Evolutionary conservation across 2,888 invertebrate genomes (phyloP), one percentile per base, ranked within the genome.

Genomic region (Cataglyphis albicans): DNA sequence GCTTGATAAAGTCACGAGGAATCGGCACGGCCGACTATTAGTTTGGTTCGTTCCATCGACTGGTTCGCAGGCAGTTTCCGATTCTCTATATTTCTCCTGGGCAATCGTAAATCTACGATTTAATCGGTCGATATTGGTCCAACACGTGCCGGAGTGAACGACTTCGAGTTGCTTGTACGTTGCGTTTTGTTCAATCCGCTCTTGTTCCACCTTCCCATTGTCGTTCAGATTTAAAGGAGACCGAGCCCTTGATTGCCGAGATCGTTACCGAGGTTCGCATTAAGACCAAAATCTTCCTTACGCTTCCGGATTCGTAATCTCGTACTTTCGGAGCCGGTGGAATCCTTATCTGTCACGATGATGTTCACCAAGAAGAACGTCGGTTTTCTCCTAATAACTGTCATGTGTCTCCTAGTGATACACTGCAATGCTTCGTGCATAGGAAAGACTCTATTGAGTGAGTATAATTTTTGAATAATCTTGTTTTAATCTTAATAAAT

Each of bases 391-490:
- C 32, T 67, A 67, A 67, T 29, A 12, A 67, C 12, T n/a, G 38
- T 67, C 55, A 6, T 15, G n/a, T 67, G 76, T 55, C 38, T 76
- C 29, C 48, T 74, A n/a, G 63, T 65, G 9, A 44, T 21, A 9
- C 35, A 29, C 25, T 25, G 92, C 85, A 88, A 92, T 89, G 87
- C 89, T 9, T 89, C 92, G 61, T 94, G 94, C 83, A 73, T 74
- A 44, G 93, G 92, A 83, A 93, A 92, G 86, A 92, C 93, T 48
- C 84, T 93, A 74, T 83, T 93, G 81, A 92, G 94, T 93, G 86
- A 93, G 93, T 93, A 92, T 52, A 0, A 38, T 67, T 21, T 41
- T 29, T 29, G 6, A 32, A 73, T n/a, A 9, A 41, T 3, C 5
- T 25, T 7, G 2, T 59, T 63, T 4, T 18, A 10, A 38, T 9